Evolutionary conservation across 2,797 vertebrate genomes (phyloP).

Genomic region (Sebastes diploproa): DNA sequence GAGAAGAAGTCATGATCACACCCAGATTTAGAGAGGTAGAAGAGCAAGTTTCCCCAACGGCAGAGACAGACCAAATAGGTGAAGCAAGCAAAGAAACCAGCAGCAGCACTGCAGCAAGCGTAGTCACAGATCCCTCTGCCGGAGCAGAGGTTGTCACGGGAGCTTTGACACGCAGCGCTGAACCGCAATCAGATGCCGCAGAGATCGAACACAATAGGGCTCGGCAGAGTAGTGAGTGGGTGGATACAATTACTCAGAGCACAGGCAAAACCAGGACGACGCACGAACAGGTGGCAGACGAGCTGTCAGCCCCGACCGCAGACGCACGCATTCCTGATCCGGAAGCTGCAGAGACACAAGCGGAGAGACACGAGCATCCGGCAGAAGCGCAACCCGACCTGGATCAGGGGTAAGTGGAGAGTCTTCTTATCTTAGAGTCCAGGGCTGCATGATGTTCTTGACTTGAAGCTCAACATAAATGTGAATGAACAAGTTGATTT

Average conservation of each 20-base stretch:
- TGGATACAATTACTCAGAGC: constrained; percentile 38
- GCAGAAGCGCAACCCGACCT: not conserved
- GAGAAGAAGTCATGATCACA: not conserved
- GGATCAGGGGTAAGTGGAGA: constrained; percentile 57
- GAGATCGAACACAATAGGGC: constrained; percentile 40
- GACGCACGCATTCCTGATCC: not conserved
- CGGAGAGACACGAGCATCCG: not conserved
- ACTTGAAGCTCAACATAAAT: not conserved
- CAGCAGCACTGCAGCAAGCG: not conserved
- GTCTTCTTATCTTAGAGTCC: not conserved
- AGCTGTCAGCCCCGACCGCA: not conserved
- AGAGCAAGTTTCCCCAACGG: not conserved
- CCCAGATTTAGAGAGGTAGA: not conserved
- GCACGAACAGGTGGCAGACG: constrained; percentile 40
- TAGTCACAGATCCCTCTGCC: not conserved
- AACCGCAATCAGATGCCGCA: constrained; percentile 31
- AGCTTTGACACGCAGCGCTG: not conserved
- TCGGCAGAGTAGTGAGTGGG: constrained; percentile 39
- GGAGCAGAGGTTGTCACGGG: constrained; percentile 9
- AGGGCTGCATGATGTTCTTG: not conserved
- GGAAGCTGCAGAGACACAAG: not conserved
- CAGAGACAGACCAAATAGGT: not conserved
- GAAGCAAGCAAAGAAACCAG: not conserved
- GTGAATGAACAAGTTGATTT: not conserved
- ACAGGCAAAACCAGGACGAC: not conserved